A percentile compares a stretch with the other conserved stretches of the same genome.
These are phyloP conservation scores for Cybosia mesomella DNA, from an alignment of 2,888 invertebrate genomes.

Conservation along the genomic window DNA sequence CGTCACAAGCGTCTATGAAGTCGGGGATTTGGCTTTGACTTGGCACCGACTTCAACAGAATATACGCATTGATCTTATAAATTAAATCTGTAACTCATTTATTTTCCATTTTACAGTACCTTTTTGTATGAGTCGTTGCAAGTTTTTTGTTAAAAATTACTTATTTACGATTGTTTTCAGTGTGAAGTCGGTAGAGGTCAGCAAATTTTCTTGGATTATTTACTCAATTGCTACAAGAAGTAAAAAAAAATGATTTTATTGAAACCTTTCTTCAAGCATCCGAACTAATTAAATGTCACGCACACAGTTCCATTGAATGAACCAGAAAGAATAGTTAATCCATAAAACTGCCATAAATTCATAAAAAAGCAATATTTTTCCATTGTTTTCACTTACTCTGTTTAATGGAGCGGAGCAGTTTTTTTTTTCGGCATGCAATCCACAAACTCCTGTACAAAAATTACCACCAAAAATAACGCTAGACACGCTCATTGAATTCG, in stretches of 20 bases:
- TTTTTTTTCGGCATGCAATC: constrained; percentile 22
- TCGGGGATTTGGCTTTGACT: too few relatives aligned
- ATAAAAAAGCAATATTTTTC: constrained; percentile 12
- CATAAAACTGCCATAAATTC: constrained; percentile 17
- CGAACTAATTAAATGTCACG: not conserved
- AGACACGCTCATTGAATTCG: constrained; percentile 34
- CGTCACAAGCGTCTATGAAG: too few relatives aligned
- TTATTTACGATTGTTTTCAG: too few relatives aligned
- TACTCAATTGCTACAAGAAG: not conserved
- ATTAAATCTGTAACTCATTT: too few relatives aligned
- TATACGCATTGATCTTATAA: too few relatives aligned
- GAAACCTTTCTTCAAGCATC: not conserved
- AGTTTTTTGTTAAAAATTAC: too few relatives aligned
- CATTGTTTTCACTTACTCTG: constrained; percentile 17
- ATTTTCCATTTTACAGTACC: too few relatives aligned
- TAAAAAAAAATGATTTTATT: not conserved
- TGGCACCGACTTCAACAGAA: too few relatives aligned
- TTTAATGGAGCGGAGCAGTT: constrained; percentile 15
- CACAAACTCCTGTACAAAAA: constrained; percentile 27
- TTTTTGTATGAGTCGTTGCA: too few relatives aligned
- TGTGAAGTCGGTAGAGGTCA: too few relatives aligned
- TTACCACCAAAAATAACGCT: constrained; percentile 31
- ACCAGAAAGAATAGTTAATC: not conserved
- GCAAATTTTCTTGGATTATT: not conserved
- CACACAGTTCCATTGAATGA: not conserved